Evolutionary conservation across 2,797 vertebrate species (phyloP), one percentile per base, ranked within the genome.

Genomic region (Notamacropus eugenii): DNA sequence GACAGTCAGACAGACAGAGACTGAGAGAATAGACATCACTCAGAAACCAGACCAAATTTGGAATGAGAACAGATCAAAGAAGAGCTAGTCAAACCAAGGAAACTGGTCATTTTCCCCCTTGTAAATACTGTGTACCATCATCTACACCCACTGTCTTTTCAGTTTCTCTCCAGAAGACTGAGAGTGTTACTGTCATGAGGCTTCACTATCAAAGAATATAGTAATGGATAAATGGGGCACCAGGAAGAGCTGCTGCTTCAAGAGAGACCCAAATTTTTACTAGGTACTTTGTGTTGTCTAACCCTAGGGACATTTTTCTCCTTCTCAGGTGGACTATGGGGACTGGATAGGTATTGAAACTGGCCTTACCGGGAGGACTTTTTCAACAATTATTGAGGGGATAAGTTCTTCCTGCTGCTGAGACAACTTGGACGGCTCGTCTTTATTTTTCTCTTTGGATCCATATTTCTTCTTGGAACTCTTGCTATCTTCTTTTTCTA

Each of bases 311-410:
- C 22, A 0, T 87, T 87, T 94, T 92, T 0, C 50, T 54, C 19
- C 55, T 59, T 29, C n/a, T 22, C 55, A 3, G n/a, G 50, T 34
- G 55, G 34, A 12, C n/a, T 87, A 54, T 11, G 52, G 29, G 93
- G 16, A 54, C 55, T 54, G 91, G 54, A 34, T 12, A 92, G 55
- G 67, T 24, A 40, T 74, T 40, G 91, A 90, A 74, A 59, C 34
- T 13, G 29, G 52, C 40, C 95, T 98, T 97, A 99, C 99, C 97
- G 98, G 97, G 92, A 98, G 98, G n/a, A 92, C n/a, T 90, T 92
- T 97, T 74, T 98, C 97, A 40, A 96, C 67, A 54, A 54, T 57
- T 22, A 87, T 34, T 9, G 97, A 92, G 6, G 56, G 94, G 16
- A n/a, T 4, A 27, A 1, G 54, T 0, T 91, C 93, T 28, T 96